Evolutionary conservation across 2,888 invertebrate species (phyloP).

Genomic region (Drosophila affinis): DNA sequence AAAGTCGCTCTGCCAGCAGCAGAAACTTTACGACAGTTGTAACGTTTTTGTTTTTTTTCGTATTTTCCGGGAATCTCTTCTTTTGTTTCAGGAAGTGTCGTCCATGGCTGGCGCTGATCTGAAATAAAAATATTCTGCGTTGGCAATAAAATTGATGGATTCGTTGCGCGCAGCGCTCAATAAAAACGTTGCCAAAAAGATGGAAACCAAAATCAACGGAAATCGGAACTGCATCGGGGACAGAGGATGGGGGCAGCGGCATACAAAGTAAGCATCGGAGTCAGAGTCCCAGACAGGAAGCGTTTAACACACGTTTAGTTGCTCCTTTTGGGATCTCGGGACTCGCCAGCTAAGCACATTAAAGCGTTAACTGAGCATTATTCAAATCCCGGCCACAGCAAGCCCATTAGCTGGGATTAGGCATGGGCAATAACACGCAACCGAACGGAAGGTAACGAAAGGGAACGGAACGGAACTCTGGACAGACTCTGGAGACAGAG

Average conservation of each 20-base stretch:
- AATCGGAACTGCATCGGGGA: conserved; percentile 28
- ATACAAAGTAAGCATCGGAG: conserved; percentile 25
- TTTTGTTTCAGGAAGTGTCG: conserved; percentile 46
- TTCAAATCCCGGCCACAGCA: conserved; percentile 72
- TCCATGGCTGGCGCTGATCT: conserved; percentile 22
- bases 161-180: conserved; percentile 67
- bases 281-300: conserved; percentile 47
- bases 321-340: background rate
- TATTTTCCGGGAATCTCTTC: conserved; percentile 14
- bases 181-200: conserved; percentile 51
- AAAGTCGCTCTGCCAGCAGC: conserved; percentile 56
- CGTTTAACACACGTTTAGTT: conserved; percentile 37
- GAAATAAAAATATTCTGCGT: conserved; percentile 54
- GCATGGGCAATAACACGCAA: conserved; percentile 82
- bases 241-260: conserved; percentile 23
- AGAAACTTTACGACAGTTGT: conserved; percentile 68
- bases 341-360: conserved; percentile 79
- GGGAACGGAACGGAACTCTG: too few relatives aligned
- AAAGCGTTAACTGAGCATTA: conserved; percentile 83
- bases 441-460: conserved; percentile 55
- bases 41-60: conserved; percentile 38
- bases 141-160: conserved; percentile 76
- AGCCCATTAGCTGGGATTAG: conserved; percentile 83
- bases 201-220: conserved; percentile 1
- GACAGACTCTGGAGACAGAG: background rate